Conservation (phyloP, 2,113 vertebrate species). For the Rhinichthys klamathensis region DNA sequence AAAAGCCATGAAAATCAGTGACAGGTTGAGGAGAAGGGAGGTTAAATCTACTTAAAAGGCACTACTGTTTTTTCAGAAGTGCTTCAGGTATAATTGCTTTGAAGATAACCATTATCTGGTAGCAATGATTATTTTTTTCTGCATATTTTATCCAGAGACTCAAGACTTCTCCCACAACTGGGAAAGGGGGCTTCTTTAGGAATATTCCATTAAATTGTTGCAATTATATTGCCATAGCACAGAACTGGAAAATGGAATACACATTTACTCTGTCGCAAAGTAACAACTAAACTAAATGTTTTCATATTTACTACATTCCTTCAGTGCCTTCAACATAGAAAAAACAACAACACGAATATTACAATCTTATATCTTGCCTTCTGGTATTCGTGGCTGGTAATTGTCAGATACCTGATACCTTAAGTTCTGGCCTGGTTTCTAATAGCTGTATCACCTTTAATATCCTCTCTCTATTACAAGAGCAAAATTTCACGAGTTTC, state of each 20-base stretch:
- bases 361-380: not conserved
- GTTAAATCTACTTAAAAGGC: conserved; percentile 43
- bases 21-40: conserved; percentile 43
- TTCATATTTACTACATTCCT: not conserved
- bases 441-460: not conserved
- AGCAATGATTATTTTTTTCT: conserved; percentile 53
- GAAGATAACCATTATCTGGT: conserved; percentile 34
- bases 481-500: too few species aligned
- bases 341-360: not conserved
- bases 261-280: not conserved
- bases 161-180: conserved; percentile 56
- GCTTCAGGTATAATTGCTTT: conserved; percentile 42
- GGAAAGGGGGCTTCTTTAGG: conserved; percentile 51
- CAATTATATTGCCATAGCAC: not conserved
- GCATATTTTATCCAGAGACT: conserved; percentile 61
- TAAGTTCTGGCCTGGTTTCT: not conserved
- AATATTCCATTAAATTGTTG: conserved; percentile 58
- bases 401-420: not conserved
- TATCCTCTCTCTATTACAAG: too few species aligned
- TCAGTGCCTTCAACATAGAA: not conserved
- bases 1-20: conserved; percentile 45
- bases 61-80: conserved; percentile 17
- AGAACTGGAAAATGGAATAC: conserved; percentile 31
- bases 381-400: not conserved
- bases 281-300: not conserved